These are phyloP conservation scores for Buteo buteo DNA, from an alignment of 2,113 vertebrate species.

Conservation along the genomic window DNA sequence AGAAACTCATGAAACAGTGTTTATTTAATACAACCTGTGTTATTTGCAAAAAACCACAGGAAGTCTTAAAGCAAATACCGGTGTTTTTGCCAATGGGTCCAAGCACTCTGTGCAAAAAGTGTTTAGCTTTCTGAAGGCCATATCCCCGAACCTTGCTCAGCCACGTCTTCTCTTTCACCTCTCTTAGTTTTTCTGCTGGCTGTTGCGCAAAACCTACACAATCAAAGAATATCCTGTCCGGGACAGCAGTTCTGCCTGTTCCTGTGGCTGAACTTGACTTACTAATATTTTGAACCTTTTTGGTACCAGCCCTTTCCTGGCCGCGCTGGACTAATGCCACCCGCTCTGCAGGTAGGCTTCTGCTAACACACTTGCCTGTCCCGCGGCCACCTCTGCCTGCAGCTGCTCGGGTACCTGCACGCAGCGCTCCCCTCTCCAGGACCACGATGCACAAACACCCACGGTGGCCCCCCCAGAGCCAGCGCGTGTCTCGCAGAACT, in stretches of 20 bases:
- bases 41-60: background rate
- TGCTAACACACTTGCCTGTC: background rate
- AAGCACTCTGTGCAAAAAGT: background rate
- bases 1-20: background rate
- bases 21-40: background rate
- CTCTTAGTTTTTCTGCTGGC: background rate
- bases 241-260: background rate
- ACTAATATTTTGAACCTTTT: background rate
- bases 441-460: background rate
- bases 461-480: background rate
- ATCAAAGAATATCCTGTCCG: background rate
- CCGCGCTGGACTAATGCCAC: background rate
- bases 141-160: background rate
- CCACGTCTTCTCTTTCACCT: background rate
- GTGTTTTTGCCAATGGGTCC: background rate
- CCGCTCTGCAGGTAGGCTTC: background rate
- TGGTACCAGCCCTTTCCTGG: background rate
- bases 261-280: background rate
- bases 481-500: accelerated
- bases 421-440: background rate
- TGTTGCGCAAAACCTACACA: background rate
- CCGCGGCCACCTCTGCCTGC: background rate
- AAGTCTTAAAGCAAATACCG: background rate
- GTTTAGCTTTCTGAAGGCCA: background rate
- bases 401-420: background rate